A percentile compares a stretch with the other conserved stretches of the same genome.
These are phyloP conservation scores for Clarias batrachus DNA, from an alignment of 2,113 vertebrate genomes.

Conservation along the genomic window DNA sequence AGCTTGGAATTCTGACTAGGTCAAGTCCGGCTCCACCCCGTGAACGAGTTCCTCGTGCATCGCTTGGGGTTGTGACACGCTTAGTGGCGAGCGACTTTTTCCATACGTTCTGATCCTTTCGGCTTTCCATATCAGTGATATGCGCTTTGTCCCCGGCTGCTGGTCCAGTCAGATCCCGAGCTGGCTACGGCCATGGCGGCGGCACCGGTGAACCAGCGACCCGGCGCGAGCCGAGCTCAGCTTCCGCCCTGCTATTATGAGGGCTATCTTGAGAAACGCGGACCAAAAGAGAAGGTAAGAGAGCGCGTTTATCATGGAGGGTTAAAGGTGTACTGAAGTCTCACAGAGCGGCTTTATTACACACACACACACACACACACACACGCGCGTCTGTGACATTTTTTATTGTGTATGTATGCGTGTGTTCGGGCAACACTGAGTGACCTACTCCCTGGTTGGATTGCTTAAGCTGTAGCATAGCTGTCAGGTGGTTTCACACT, in stretches of 20 bases:
- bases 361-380: neutral
- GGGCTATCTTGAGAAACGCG: constrained; percentile 81
- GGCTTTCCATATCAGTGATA: constrained; percentile 39
- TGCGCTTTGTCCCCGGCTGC: constrained; percentile 74
- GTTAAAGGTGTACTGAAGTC: neutral
- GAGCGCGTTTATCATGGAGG: neutral
- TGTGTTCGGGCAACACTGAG: neutral
- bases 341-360: constrained; percentile 48
- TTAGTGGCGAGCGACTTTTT: too few relatives aligned
- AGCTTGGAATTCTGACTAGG: neutral
- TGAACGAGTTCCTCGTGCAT: neutral
- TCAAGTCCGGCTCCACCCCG: neutral
- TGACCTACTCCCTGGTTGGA: neutral
- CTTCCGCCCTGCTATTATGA: constrained; percentile 81
- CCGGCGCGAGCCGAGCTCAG: constrained; percentile 64
- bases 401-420: neutral
- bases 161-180: constrained; percentile 48
- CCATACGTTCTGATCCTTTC: neutral
- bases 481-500: neutral
- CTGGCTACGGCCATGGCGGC: constrained; percentile 75
- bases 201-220: constrained; percentile 71
- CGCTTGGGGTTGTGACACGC: neutral
- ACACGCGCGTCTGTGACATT: neutral
- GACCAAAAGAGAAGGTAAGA: constrained; percentile 75
- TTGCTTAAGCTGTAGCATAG: neutral